Evolutionary conservation across 2,888 invertebrate genomes (phyloP), one percentile per base, ranked within the genome.

Genomic region (Drosophila rubida): DNA sequence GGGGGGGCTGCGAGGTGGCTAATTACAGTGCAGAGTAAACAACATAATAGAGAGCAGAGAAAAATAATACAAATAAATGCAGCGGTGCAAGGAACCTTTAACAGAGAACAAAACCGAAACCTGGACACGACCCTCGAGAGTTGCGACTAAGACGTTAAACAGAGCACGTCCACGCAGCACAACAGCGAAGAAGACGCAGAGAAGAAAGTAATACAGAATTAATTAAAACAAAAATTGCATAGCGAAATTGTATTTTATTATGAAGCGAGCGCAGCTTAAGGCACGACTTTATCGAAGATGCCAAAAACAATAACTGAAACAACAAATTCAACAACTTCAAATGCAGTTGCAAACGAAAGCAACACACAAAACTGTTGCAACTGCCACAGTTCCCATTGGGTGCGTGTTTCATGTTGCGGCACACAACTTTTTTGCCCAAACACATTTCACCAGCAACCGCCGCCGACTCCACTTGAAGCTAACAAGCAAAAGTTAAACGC

Each of bases 401-500:
- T 41, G n/a, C 42, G 27, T 23, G 48, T 63, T 76, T 42, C 19
- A 35, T 25, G 19, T 35, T 57, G 61, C 69, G 54, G 59, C 50
- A 62, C 54, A 76, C 41, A 85, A 87, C 62, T 85, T 82, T 79
- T 87, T 64, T 65, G 69, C 69, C 68, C 58, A 70, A 58, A 72
- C 81, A 80, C 72, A 84, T 81, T 82, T 63, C 54, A 78, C 78
- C 78, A 80, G 64, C 74, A 60, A 55, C 63, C 45, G 32, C 51
- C 37, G 55, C 63, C 44, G 19, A 41, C 62, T 61, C 78, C 84
- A 86, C 78, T 83, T 84, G 69, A 80, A 64, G 67, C 53, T 46
- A 78, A 83, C 88, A 85, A 78, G 78, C 87, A 76, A 83, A 88
- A 84, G 87, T 84, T 83, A 68, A 80, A 50, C 46, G 45, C 68